phyloP scores from a whole-genome alignment of 35 echinoderm and acorn worm genomes.

The Lytechinus variegatus region DNA sequence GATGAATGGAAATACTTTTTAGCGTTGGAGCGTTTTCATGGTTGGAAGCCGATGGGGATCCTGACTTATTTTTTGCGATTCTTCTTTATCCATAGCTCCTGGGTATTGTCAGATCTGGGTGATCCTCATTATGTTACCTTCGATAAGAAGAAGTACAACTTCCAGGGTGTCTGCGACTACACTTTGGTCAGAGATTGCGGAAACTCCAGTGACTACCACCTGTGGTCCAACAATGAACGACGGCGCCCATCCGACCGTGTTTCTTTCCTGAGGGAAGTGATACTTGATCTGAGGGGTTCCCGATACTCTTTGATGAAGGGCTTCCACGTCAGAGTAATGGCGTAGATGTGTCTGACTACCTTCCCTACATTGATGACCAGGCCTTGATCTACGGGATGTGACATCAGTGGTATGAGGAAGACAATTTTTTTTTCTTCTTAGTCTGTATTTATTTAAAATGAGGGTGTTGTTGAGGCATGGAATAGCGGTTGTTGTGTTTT shows the following conservation, averaged over 20 bases:
- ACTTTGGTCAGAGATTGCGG: constrained; percentile 71
- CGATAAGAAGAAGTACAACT: constrained; percentile 66
- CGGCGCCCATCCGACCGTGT: constrained; percentile 56
- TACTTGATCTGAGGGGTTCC: constrained; percentile 35
- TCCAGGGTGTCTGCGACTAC: constrained; percentile 87
- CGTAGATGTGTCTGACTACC: background rate
- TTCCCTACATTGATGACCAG: constrained; percentile 12
- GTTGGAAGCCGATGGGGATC: no score
- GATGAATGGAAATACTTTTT: no score
- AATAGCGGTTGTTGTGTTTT: background rate
- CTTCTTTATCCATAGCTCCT: constrained; percentile 46
- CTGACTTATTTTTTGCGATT: no score
- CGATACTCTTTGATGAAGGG: constrained; percentile 58
- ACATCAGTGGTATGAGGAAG: constrained; percentile 12
- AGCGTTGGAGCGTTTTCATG: no score
- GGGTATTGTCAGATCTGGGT: constrained; percentile 70
- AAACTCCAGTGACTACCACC: constrained; percentile 53
- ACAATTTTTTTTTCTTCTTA: background rate
- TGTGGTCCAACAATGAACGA: constrained; percentile 60
- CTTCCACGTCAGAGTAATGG: constrained; percentile 67
- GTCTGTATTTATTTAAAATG: background rate
- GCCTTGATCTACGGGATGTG: constrained; percentile 6
- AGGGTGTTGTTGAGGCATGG: no score
- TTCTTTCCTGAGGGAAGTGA: constrained; percentile 64
- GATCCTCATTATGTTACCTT: constrained; percentile 81